Percentiles rank a stretch among this genome's conserved stretches.
Evolutionary conservation across 1,140 invertebrate genomes (phyloP).

Genomic region (Diprion similis): DNA sequence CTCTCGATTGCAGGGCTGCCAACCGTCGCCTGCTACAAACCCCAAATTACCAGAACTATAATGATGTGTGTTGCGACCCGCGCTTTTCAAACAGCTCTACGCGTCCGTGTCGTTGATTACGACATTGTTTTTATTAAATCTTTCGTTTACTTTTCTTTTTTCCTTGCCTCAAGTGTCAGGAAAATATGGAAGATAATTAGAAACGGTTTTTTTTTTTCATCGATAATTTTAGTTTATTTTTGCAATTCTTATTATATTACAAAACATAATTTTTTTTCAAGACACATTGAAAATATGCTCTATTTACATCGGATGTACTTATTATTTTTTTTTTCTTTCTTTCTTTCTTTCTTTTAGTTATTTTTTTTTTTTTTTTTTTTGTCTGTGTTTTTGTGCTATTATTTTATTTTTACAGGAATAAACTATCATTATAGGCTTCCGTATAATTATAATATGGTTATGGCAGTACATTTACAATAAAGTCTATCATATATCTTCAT

Average conservation of each 20-base stretch:
- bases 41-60: too few species aligned
- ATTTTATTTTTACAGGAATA: conserved; percentile 53
- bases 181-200: too few species aligned
- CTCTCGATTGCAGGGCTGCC: not conserved
- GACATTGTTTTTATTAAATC: not conserved
- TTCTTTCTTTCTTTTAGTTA: conserved; percentile 32
- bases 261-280: conserved; percentile 59
- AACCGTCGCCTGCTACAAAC: not conserved
- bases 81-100: too few species aligned
- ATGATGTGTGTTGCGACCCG: too few species aligned
- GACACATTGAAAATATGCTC: conserved; percentile 62
- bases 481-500: conserved; percentile 50
- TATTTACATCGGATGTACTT: conserved; percentile 59
- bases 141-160: not conserved
- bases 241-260: conserved; percentile 60
- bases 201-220: conserved; percentile 34
- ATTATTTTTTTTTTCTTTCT: conserved; percentile 47
- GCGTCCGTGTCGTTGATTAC: too few species aligned
- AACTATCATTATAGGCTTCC: conserved; percentile 56
- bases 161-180: not conserved
- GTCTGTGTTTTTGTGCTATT: conserved; percentile 30
- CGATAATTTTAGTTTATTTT: conserved; percentile 57
- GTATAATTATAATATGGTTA: conserved; percentile 55
- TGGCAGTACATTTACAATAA: conserved; percentile 63
- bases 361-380: conserved; percentile 47